These are phyloP conservation scores for Macaria notata DNA, from an alignment of 2,888 invertebrate species.

Conservation along the genomic window DNA sequence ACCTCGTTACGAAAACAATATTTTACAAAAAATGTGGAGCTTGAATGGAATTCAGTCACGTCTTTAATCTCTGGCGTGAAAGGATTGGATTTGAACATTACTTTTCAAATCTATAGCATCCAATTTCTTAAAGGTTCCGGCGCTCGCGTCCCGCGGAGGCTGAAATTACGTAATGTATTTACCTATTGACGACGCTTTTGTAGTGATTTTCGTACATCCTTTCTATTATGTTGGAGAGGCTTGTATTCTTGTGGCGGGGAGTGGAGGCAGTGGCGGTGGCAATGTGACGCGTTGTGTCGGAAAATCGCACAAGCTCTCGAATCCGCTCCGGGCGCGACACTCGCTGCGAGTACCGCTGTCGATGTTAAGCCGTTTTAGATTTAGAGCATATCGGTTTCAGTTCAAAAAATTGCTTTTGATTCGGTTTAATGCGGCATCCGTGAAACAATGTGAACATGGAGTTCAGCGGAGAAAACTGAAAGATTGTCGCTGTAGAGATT, in stretches of 20 bases:
- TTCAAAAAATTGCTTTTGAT: conserved; percentile 45
- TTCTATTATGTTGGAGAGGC: conserved; percentile 38
- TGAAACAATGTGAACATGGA: conserved; percentile 21
- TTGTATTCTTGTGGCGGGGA: conserved; percentile 45
- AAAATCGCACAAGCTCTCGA: conserved; percentile 58
- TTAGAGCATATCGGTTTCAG: conserved; percentile 44
- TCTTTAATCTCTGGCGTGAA: conserved; percentile 28
- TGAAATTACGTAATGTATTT: conserved; percentile 33
- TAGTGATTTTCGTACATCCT: conserved; percentile 37
- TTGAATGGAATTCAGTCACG: conserved; percentile 26
- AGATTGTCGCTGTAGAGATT: no score
- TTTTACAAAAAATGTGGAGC: conserved; percentile 5
- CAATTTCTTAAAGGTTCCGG: conserved; percentile 33
- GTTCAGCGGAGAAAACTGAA: neutral
- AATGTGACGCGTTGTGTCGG: conserved; percentile 47
- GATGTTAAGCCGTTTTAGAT: conserved; percentile 53
- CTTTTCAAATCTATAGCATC: conserved; percentile 26
- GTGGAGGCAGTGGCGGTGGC: conserved; percentile 41
- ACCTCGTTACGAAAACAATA: conserved; percentile 6
- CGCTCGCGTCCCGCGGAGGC: conserved; percentile 18
- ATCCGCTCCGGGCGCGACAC: conserved; percentile 54
- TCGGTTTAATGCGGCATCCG: conserved; percentile 33
- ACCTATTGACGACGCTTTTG: conserved; percentile 31
- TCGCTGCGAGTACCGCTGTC: conserved; percentile 49
- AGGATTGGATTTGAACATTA: conserved; percentile 27